A percentile compares a stretch with the other conserved stretches of the same genome.
Evolutionary conservation across 1,140 invertebrate genomes (phyloP).

Genomic region (Saccostrea cuccullata): DNA sequence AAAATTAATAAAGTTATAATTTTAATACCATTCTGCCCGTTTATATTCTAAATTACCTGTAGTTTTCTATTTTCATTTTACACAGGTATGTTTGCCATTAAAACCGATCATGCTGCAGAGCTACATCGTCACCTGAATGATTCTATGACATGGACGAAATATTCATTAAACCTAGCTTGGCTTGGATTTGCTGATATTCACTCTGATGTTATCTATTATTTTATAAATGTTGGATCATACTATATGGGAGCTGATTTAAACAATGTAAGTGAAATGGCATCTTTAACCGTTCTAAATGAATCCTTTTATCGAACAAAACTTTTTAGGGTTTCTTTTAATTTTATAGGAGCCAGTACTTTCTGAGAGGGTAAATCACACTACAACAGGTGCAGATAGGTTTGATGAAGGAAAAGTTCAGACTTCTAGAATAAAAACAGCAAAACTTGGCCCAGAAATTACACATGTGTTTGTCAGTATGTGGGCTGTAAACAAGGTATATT

Average conservation of each 20-base stretch:
- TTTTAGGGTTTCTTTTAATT: neutral
- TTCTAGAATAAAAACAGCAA: conserved; percentile 51
- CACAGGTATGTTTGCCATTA: conserved; percentile 67
- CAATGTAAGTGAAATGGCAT: conserved; percentile 42
- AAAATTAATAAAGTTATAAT: no score
- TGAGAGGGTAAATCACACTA: conserved; percentile 6
- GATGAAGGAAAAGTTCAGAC: conserved; percentile 63
- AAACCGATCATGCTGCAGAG: conserved; percentile 60
- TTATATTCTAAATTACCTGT: no score
- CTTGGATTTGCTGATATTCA: conserved; percentile 65
- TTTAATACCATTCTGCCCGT: no score
- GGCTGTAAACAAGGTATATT: conserved; percentile 59
- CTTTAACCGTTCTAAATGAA: no score
- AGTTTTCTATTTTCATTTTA: no score
- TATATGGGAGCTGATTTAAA: conserved; percentile 58
- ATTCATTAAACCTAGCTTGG: conserved; percentile 59
- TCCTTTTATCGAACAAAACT: no score
- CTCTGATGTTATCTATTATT: conserved; percentile 58
- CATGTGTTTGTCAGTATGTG: conserved; percentile 56
- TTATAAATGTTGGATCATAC: conserved; percentile 55
- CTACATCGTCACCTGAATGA: conserved; percentile 48
- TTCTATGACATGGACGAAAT: conserved; percentile 57
- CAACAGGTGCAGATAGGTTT: conserved; percentile 29
- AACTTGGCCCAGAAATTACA: neutral
- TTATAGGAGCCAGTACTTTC: conserved; percentile 3